Conservation (phyloP, 2,888 invertebrate genomes). For the Timema cristinae region DNA sequence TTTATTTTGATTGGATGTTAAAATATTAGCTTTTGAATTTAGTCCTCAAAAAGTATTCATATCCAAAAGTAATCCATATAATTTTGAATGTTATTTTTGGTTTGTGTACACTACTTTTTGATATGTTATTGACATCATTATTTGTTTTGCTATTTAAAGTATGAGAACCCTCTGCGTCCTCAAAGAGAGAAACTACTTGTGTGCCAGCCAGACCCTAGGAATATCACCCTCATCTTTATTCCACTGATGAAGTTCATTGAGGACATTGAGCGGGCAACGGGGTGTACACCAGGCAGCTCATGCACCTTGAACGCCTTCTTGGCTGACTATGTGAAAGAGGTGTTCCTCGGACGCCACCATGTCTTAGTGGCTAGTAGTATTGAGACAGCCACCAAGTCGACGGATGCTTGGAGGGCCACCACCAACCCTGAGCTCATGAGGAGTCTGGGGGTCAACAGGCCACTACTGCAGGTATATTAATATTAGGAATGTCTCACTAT, state of each 20-base stretch:
- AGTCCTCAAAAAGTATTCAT: too few species aligned
- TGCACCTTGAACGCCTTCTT: slow-evolving; percentile 81
- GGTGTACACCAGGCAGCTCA: slow-evolving; percentile 44
- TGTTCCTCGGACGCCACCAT: slow-evolving; percentile 76
- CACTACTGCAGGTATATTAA: slow-evolving; percentile 53
- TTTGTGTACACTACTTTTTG: too few species aligned
- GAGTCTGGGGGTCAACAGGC: slow-evolving; percentile 57
- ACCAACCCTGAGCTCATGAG: slow-evolving; percentile 65
- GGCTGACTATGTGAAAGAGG: slow-evolving; percentile 80
- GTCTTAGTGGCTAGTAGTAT: slow-evolving; percentile 59
- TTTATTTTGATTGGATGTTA: too few species aligned
- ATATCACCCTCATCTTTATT: slow-evolving; percentile 74
- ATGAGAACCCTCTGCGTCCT: slow-evolving; percentile 13
- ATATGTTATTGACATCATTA: too few species aligned
- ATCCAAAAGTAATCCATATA: too few species aligned
- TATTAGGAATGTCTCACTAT: too few species aligned
- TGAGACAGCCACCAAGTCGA: slow-evolving; percentile 66
- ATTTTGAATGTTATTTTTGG: too few species aligned
- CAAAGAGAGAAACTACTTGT: slow-evolving; percentile 61
- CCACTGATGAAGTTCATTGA: slow-evolving; percentile 78
- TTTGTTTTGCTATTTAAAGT: background rate
- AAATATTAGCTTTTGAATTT: too few species aligned
- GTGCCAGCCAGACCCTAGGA: slow-evolving; percentile 68
- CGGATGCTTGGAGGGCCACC: slow-evolving; percentile 76
- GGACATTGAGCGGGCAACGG: slow-evolving; percentile 71